Percentiles rank a stretch among this genome's conserved stretches.
phyloP scores from a whole-genome alignment of 2,797 vertebrate genomes.

The Eurystomus glaucurus region DNA sequence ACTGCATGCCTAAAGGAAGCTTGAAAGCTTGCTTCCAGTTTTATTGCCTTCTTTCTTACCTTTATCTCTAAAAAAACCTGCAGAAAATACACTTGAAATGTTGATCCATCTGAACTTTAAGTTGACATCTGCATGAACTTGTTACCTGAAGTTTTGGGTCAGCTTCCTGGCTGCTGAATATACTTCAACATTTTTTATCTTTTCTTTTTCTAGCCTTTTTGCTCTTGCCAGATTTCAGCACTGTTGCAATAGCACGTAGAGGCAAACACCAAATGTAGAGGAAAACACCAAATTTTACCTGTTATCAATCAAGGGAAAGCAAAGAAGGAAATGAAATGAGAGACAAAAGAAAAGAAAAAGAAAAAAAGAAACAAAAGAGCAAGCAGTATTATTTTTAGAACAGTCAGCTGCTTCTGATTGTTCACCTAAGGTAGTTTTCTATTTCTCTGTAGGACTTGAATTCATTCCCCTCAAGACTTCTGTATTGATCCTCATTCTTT shows the following conservation, averaged over 20 bases:
- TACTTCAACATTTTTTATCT: conserved; percentile 29
- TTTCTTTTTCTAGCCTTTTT: conserved; percentile 12
- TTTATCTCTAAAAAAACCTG: neutral
- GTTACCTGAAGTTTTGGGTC: conserved; percentile 37
- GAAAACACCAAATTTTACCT: neutral
- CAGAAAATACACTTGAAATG: conserved; percentile 34
- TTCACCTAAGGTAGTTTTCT: conserved; percentile 51
- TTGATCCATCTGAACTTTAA: conserved; percentile 49
- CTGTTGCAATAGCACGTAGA: neutral
- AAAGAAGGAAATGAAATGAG: conserved; percentile 35
- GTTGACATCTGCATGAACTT: conserved; percentile 37
- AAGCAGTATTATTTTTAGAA: conserved; percentile 59
- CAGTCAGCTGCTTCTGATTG: conserved; percentile 18
- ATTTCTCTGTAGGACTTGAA: neutral
- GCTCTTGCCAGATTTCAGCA: conserved; percentile 1
- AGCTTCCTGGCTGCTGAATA: conserved; percentile 17
- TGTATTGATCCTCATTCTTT: conserved; percentile 49
- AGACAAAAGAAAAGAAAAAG: neutral
- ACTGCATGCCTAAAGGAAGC: neutral
- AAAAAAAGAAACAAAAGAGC: conserved; percentile 18
- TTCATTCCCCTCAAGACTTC: conserved; percentile 51
- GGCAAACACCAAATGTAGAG: neutral
- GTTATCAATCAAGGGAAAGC: conserved; percentile 12
- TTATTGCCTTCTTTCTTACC: neutral
- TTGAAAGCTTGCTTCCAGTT: neutral